Base-by-base conservation (phyloP, 2,888 invertebrate genomes). In the Lithosia quadra region DNA sequence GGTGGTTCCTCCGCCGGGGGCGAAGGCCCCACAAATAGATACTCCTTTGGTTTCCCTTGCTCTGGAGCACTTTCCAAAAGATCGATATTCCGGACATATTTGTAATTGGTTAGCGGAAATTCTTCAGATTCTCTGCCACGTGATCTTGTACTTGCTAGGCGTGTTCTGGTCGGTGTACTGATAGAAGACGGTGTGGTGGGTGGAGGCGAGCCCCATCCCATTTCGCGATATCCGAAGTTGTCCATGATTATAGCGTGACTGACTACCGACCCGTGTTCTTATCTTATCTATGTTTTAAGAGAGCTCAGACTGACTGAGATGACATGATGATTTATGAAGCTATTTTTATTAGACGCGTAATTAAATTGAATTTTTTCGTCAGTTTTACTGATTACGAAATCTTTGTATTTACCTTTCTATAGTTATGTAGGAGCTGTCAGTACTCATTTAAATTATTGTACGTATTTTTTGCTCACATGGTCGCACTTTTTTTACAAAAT, bases 1-100 rank as follows among this genome's bases (percentile, higher is more conserved):
- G 97, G 97, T 4, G 97, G 97, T 92, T 97, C 97, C 91, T 98
- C 97, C 59, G 97, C 97, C 2, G 97, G 97, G 18, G 97, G 97
- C 9, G 97, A 97, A 18, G 97, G 97, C 21, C 97, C 97, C 75
- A 97, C 97, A 86, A 97, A 97, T 91, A 97, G 96, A 85, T 97
- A 97, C 88, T 97, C 97, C 85, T 96, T 97, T 78, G 96, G 96
- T 77, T 90, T 91, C n/a, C 89, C 91, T 4, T 89, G 88, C 22
- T 93, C 94, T 67, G 95, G 95, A 74, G 96, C 96, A 43, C 96
- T 95, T 85, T 97, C 97, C 75, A 97, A 92, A 86, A 96, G 91
- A 75, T 94, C 94, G 67, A 94, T 90, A 72, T 85, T 93, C 18
- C 90, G 86, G 1, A 90, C 91, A 87, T 91, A 84, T 88, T 84